Conservation (phyloP, 2,888 invertebrate genomes). For the Netelia fuscicornis region DNA sequence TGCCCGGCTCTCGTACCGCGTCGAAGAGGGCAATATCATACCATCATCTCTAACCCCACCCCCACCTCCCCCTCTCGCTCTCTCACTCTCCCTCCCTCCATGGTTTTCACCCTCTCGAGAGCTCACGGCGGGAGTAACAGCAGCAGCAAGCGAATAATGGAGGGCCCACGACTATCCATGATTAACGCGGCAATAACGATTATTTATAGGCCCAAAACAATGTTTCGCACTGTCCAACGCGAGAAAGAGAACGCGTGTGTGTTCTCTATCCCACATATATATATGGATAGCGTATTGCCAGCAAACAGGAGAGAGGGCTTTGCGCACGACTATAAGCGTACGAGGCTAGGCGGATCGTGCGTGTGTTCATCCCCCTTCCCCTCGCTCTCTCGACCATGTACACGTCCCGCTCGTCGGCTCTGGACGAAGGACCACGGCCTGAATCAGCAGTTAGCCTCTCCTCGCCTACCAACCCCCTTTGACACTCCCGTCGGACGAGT, state of each 20-base stretch:
- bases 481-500: slow-evolving; percentile 55
- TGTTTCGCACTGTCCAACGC: slow-evolving; percentile 81
- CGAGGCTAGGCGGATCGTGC: slow-evolving; percentile 45
- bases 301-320: slow-evolving; percentile 1
- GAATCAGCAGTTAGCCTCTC: slow-evolving; percentile 77
- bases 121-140: slow-evolving; percentile 27
- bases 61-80: not conserved
- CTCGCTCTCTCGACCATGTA: slow-evolving; percentile 46
- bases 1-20: slow-evolving; percentile 52
- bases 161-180: slow-evolving; percentile 80
- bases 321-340: not conserved
- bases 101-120: slow-evolving; percentile 55
- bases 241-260: slow-evolving; percentile 33
- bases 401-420: slow-evolving; percentile 44
- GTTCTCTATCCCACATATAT: slow-evolving; percentile 5
- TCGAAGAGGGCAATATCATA: slow-evolving; percentile 80
- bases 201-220: slow-evolving; percentile 83
- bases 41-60: slow-evolving; percentile 39
- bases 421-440: slow-evolving; percentile 66
- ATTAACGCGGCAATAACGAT: slow-evolving; percentile 83
- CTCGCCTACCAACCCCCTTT: slow-evolving; percentile 21
- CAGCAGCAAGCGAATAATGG: slow-evolving; percentile 78
- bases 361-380: slow-evolving; percentile 13
- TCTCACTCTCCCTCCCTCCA: slow-evolving; percentile 50
- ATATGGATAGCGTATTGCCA: slow-evolving; percentile 22